phyloP scores from a whole-genome alignment of 2,888 invertebrate species.

The Myopa testacea region DNA sequence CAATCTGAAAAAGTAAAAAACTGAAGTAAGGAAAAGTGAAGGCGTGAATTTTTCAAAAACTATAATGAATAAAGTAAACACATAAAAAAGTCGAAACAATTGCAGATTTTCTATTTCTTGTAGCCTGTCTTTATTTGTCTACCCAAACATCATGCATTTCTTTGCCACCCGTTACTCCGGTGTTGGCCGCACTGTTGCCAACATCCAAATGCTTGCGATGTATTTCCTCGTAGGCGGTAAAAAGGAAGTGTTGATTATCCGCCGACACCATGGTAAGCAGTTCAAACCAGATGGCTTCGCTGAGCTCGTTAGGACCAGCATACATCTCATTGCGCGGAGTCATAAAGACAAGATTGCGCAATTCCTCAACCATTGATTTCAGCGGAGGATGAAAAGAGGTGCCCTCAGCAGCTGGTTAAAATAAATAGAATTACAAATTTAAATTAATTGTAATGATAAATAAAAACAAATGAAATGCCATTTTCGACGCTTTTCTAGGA shows the following conservation, averaged over 20 bases:
- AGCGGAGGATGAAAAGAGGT: constrained; percentile 52
- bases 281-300: constrained; percentile 61
- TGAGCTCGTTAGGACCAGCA: constrained; percentile 53
- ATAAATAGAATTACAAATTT: constrained; percentile 18
- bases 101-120: constrained; percentile 15
- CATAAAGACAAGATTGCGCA: constrained; percentile 59
- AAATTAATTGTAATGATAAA: no score
- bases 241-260: constrained; percentile 58
- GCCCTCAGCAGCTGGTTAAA: constrained; percentile 46
- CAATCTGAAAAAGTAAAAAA: constrained; percentile 30
- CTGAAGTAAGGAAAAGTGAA: constrained; percentile 29
- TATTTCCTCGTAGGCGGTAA: constrained; percentile 58
- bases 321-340: constrained; percentile 59
- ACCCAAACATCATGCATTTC: constrained; percentile 49
- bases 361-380: constrained; percentile 51
- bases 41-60: constrained; percentile 34
- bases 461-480: no score
- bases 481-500: no score
- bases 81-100: constrained; percentile 1
- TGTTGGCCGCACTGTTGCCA: background rate
- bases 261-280: constrained; percentile 54
- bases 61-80: constrained; percentile 26
- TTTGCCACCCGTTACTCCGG: constrained; percentile 37
- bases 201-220: constrained; percentile 51
- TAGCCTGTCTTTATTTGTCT: constrained; percentile 43